A percentile compares a stretch with the other conserved stretches of the same genome.
Conservation (phyloP, 2,797 vertebrate genomes). For the Luscinia megarhynchos region DNA sequence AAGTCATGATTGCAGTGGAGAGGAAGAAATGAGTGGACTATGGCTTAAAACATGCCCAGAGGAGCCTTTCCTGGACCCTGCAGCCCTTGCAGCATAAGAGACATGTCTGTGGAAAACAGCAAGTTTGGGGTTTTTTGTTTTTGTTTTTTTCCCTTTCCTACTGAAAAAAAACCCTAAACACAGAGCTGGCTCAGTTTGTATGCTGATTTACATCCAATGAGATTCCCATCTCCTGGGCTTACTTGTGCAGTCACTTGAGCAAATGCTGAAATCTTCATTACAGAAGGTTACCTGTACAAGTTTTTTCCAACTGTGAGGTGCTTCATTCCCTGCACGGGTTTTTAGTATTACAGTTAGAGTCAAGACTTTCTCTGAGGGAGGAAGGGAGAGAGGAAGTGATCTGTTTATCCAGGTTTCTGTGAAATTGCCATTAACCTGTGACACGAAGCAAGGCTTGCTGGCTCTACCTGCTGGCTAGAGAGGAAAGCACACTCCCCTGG, state of each 20-base stretch:
- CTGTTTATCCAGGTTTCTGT: constrained; percentile 30
- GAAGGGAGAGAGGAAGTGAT: not conserved
- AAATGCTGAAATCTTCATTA: not conserved
- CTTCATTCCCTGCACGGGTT: not conserved
- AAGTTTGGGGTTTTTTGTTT: not conserved
- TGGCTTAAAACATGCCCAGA: not conserved
- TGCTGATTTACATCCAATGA: not conserved
- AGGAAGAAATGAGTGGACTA: not conserved
- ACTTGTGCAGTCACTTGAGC: not conserved
- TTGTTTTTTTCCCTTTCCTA: not conserved
- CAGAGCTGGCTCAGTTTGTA: not conserved
- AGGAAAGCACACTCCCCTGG: not conserved
- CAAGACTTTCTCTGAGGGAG: not conserved
- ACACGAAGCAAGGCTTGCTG: constrained; percentile 53
- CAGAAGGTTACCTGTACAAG: not conserved
- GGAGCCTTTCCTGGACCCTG: not conserved
- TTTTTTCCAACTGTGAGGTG: not conserved
- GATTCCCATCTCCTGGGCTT: not conserved
- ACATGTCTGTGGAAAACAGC: not conserved
- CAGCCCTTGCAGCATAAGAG: not conserved
- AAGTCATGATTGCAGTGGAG: not conserved
- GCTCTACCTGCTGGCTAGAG: constrained; percentile 67
- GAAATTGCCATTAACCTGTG: constrained; percentile 8
- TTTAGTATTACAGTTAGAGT: not conserved
- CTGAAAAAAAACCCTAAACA: not conserved